Base-by-base conservation (phyloP, 2,888 invertebrate species). In the Caenorhabditis becei region DNA sequence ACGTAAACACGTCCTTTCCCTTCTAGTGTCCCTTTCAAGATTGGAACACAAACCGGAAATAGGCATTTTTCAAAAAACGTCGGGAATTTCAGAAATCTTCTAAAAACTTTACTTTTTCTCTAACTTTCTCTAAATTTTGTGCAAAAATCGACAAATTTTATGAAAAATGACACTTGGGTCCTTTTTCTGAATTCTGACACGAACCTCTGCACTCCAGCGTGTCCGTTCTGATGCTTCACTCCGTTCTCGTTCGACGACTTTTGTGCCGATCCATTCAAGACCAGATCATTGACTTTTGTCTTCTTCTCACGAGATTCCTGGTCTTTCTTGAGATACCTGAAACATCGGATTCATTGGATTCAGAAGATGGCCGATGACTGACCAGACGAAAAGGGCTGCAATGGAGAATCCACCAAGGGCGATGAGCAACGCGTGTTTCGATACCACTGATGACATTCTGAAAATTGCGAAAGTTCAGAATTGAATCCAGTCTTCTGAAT, bases 391-490 rank as follows among this genome's bases (percentile, higher is more conserved):
- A 37, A 85, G 70, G 14, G 85, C 85, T 24, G 82, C 85, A 58
- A 85, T 82, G 37, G 85, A 85, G 23, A 81, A 63, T 32, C 81
- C 77, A n/a, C 85, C 85, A 44, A 85, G 82, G 5, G 85, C 85
- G n/a, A 83, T 49, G n/a, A 85, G 59, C 71, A 85, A 54, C 35
- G 83, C 83, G 26, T 82, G 83, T 66, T 83, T 82, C 54, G 83
- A 82, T 23, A 75, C 80, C 26, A 83, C 78, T 49, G 85, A 85
- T 67, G 85, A 85, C 85, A 85, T 85, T 69, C 85, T 83, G 65
- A 2, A 84, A 72, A 41, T 11, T 26, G 24, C 14, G 44, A 24
- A n/a, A 16, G 37, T 35, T 65, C 35, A 63, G 26, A 32, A 28
- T 49, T 24, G 35, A 2, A 5, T 41, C 35, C 4, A 32, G 16